Evolutionary conservation across 1,140 invertebrate species (phyloP).

Genomic region (Apis cerana): DNA sequence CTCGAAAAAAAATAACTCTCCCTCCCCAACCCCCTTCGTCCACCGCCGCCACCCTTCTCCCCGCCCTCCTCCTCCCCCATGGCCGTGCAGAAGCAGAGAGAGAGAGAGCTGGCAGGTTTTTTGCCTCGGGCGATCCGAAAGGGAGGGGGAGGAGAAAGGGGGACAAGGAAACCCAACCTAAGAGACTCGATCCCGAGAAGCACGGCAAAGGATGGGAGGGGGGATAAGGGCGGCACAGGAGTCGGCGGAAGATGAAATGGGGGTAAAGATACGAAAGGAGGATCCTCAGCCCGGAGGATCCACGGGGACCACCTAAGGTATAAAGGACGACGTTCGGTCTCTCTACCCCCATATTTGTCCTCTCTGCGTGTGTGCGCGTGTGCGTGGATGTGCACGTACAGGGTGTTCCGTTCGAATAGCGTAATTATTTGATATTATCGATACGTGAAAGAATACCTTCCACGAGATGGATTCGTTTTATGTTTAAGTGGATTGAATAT

Average conservation of each 20-base stretch:
- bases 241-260: slow-evolving; percentile 63
- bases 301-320: slow-evolving; percentile 77
- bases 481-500: too few species aligned
- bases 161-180: slow-evolving; percentile 75
- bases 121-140: slow-evolving; percentile 73
- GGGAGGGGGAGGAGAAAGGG: slow-evolving; percentile 25
- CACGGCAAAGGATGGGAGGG: slow-evolving; percentile 71
- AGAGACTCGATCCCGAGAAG: slow-evolving; percentile 74
- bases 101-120: slow-evolving; percentile 71
- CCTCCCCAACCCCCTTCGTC: slow-evolving; percentile 66
- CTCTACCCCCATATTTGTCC: slow-evolving; percentile 68
- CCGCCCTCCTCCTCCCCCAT: slow-evolving; percentile 38
- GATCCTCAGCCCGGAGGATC: slow-evolving; percentile 73
- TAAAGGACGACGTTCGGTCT: slow-evolving; percentile 75
- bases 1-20: slow-evolving; percentile 77
- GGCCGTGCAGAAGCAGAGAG: slow-evolving; percentile 15
- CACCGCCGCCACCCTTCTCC: slow-evolving; percentile 54
- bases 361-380: slow-evolving; percentile 16
- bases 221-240: slow-evolving; percentile 72
- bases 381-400: not conserved
- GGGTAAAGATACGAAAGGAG: slow-evolving; percentile 76
- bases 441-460: too few species aligned
- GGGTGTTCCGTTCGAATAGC: not conserved
- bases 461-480: too few species aligned
- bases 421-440: too few species aligned